Evolutionary conservation across 1,140 invertebrate species (phyloP).

Genomic region (Camponotus pennsylvanicus): DNA sequence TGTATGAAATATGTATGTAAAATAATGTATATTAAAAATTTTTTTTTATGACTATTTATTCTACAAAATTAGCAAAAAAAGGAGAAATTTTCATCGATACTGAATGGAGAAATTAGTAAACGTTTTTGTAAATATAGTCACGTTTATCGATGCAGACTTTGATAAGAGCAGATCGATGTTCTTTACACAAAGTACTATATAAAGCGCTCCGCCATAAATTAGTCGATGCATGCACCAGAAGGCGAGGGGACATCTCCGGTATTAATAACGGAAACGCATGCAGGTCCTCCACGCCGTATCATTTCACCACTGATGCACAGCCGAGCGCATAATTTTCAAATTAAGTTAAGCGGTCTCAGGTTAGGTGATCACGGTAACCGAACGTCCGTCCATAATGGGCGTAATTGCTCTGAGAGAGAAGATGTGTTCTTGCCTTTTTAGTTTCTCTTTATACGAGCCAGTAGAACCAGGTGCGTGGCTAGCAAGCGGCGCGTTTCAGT

Average conservation of each 20-base stretch:
- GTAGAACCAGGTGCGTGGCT: constrained; percentile 73
- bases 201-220: constrained; percentile 24
- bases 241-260: constrained; percentile 26
- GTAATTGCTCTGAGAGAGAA: constrained; percentile 61
- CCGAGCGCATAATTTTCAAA: constrained; percentile 55
- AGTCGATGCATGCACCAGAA: constrained; percentile 27
- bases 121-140: not conserved
- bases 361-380: constrained; percentile 65
- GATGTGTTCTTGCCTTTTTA: constrained; percentile 38
- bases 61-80: not conserved
- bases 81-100: not conserved
- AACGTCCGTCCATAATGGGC: constrained; percentile 56
- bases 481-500: constrained; percentile 62
- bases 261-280: constrained; percentile 56
- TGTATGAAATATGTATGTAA: not conserved
- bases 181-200: not conserved
- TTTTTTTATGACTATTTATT: not conserved
- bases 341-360: constrained; percentile 50
- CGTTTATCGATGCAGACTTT: not conserved
- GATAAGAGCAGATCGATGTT: constrained; percentile 4
- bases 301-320: constrained; percentile 41
- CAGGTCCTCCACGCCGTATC: constrained; percentile 40
- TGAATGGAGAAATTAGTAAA: not conserved
- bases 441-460: not conserved
- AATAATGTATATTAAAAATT: not conserved